A percentile compares a stretch with the other conserved stretches of the same genome.
Evolutionary conservation across 2,888 invertebrate genomes (phyloP).

Genomic region (Pemphredon lugubris): DNA sequence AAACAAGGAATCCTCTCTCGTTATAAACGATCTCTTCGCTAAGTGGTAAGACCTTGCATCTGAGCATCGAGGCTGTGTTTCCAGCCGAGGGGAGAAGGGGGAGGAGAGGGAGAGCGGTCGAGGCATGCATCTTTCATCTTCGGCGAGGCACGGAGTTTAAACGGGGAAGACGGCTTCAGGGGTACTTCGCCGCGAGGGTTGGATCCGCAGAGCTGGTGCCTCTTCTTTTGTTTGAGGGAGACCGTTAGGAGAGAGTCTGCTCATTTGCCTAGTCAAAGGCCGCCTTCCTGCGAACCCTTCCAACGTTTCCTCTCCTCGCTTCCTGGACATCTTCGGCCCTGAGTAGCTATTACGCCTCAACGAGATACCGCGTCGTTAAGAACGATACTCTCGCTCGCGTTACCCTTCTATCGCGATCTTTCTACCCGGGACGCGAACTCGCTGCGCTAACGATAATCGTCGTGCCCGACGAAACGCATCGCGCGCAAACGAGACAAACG

Average conservation of each 20-base stretch:
- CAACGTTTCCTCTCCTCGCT: constrained; percentile 7
- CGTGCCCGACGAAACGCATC: too few species aligned
- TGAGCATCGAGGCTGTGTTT: constrained; percentile 29
- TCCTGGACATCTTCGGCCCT: constrained; percentile 31
- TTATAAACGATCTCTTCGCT: constrained; percentile 53
- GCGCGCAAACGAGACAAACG: too few species aligned
- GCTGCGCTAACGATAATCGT: too few species aligned
- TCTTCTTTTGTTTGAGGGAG: constrained; percentile 59
- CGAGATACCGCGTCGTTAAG: too few species aligned
- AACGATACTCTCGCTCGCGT: too few species aligned
- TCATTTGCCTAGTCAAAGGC: constrained; percentile 68
- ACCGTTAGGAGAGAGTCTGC: constrained; percentile 51
- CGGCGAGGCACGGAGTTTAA: constrained; percentile 42
- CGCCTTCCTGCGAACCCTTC: constrained; percentile 42
- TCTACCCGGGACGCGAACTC: too few species aligned
- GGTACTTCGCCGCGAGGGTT: constrained; percentile 47
- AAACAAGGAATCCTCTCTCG: constrained; percentile 30
- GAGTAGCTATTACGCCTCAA: constrained; percentile 8
- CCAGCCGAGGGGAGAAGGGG: constrained; percentile 8
- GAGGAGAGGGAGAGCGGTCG: constrained; percentile 21
- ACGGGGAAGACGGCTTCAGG: constrained; percentile 22
- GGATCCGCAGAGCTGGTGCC: constrained; percentile 49
- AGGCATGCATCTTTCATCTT: constrained; percentile 62
- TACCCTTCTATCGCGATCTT: too few species aligned
- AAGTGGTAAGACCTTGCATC: constrained; percentile 40